Percentiles rank a stretch among this genome's conserved stretches.
Evolutionary conservation across 1,140 invertebrate genomes (phyloP).

Genomic region (Nasonia giraulti): DNA sequence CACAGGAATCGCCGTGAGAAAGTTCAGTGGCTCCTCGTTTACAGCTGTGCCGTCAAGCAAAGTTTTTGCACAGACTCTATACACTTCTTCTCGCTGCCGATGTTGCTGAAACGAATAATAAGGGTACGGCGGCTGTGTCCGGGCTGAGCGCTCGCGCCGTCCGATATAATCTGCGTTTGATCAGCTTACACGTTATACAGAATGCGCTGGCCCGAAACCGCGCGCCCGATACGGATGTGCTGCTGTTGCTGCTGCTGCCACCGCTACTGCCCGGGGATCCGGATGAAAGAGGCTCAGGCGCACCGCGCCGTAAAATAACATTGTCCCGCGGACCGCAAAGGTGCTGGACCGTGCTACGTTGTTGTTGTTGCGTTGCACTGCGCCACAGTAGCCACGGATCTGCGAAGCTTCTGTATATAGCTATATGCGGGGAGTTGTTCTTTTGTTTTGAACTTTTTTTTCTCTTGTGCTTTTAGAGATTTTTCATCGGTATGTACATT

Average conservation of each 20-base stretch:
- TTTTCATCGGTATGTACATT: background rate
- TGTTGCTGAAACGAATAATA: constrained; percentile 10
- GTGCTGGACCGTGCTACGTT: constrained; percentile 48
- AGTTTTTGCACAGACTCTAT: constrained; percentile 1
- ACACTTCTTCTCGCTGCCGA: background rate
- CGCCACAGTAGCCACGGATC: background rate
- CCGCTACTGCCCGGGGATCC: constrained; percentile 56
- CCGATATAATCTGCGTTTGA: constrained; percentile 73
- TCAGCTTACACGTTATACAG: constrained; percentile 74
- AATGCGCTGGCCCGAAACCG: constrained; percentile 55
- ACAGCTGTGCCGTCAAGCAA: constrained; percentile 35
- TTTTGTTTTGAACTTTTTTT: background rate
- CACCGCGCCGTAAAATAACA: constrained; percentile 74
- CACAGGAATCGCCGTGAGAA: constrained; percentile 26
- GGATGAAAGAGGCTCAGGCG: constrained; percentile 74
- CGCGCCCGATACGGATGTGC: constrained; percentile 54
- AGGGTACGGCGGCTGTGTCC: constrained; percentile 2
- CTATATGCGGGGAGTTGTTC: background rate
- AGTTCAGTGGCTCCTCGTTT: constrained; percentile 13
- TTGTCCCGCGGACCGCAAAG: constrained; percentile 69
- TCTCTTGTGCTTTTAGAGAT: background rate
- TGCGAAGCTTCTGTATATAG: background rate
- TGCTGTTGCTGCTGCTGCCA: background rate
- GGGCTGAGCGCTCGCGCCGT: constrained; percentile 36
- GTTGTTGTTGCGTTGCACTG: background rate